Base-by-base conservation (phyloP, 2,888 invertebrate genomes). In the Terebella lapidaria region DNA sequence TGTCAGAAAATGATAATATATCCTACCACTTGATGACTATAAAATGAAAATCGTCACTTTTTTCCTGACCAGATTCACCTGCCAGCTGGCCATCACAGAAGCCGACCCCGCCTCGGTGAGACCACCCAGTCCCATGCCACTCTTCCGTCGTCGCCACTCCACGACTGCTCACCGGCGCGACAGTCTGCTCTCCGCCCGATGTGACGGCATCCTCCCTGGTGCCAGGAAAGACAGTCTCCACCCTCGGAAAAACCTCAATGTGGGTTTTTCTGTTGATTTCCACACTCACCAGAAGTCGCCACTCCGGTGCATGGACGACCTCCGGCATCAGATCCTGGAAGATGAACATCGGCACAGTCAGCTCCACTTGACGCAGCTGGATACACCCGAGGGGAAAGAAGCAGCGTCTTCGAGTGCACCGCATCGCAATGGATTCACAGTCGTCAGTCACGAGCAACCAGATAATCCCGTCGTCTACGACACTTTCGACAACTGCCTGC, bases 51-150 rank as follows among this genome's bases (percentile, higher is more conserved):
- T n/a, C n/a, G n/a, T n/a, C n/a, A n/a, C n/a, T 49, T 72, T 67
- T 25, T 4, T 22, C 20, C 63, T 70, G 49, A 10, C 4, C 66
- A 81, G 80, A 60, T 84, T 87, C 64, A 83, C 83, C 10, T 88
- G 87, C 72, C 86, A 87, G 74, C 77, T 88, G 52, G 87, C 86
- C 15, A 84, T 88, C 67, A 87, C 86, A 1, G 87, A 88, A 76
- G 86, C 86, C 69, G 74, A 76, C 56, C 69, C 67, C 53, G 15
- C 18, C 22, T 46, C 27, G 20, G 26, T 18, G 24, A 20, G 15
- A 24, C 2, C 15, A 24, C 22, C 42, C 3, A 22, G 22, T 29
- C 18, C 24, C 28, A 42, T 18, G 28, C 3, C 59, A 27, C 5
- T 3, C 20, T 15, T 25, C 47, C 26, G 25, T 10, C 22, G 10